Conservation (phyloP, 2,797 vertebrate genomes). For the Menidia menidia region DNA sequence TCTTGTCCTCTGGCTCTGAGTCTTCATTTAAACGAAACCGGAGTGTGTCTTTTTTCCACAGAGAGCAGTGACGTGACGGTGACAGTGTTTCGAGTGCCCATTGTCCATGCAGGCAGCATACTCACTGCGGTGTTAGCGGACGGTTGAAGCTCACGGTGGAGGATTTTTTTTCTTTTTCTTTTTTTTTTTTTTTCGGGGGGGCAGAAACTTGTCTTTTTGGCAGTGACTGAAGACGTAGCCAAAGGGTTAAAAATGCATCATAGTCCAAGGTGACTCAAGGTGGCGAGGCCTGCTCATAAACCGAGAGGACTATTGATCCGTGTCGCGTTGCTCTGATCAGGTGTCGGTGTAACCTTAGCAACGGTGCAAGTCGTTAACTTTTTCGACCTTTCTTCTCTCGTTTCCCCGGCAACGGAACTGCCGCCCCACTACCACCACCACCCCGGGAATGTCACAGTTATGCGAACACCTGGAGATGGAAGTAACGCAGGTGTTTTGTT, state of each 20-base stretch:
- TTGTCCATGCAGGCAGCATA: slow-evolving; percentile 9
- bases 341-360: slow-evolving; percentile 59
- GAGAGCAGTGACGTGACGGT: too few relatives aligned
- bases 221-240: background rate
- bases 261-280: slow-evolving; percentile 93
- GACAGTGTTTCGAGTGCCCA: too few relatives aligned
- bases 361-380: slow-evolving; percentile 73
- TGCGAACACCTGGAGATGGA: slow-evolving; percentile 20
- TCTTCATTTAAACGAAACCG: too few relatives aligned
- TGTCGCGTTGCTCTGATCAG: slow-evolving; percentile 61
- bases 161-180: background rate
- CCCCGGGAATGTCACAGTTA: slow-evolving; percentile 63
- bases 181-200: background rate
- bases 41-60: too few relatives aligned
- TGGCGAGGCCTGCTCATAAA: slow-evolving; percentile 75
- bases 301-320: slow-evolving; percentile 44
- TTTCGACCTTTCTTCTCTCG: slow-evolving; percentile 52
- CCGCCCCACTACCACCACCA: slow-evolving; percentile 16
- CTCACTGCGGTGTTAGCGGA: background rate
- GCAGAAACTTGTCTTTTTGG: slow-evolving; percentile 20
- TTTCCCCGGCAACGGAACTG: slow-evolving; percentile 34
- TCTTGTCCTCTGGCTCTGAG: too few relatives aligned
- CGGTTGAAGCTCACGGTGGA: too few relatives aligned
- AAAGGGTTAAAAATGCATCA: slow-evolving; percentile 94
- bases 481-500: background rate